These are phyloP conservation scores for Neodiprion virginianus DNA, from an alignment of 1,140 invertebrate species.

Conservation along the genomic window DNA sequence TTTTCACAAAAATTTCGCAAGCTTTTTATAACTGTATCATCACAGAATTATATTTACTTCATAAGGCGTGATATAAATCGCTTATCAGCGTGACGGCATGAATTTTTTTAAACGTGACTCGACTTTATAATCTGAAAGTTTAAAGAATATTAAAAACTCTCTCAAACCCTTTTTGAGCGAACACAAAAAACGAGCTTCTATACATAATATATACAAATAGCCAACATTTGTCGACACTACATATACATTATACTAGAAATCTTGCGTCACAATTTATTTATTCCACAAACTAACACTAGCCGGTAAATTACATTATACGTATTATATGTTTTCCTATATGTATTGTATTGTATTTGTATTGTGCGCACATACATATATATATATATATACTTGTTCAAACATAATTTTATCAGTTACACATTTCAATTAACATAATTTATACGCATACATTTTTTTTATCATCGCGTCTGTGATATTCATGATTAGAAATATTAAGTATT, in stretches of 20 bases:
- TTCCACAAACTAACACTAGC: not conserved
- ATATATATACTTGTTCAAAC: not conserved
- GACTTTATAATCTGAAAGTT: no score
- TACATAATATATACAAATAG: not conserved
- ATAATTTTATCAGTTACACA: not conserved
- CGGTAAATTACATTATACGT: not conserved
- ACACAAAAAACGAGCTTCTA: not conserved
- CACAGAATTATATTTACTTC: no score
- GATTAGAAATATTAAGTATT: conserved; percentile 9
- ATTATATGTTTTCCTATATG: not conserved
- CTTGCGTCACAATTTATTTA: conserved; percentile 2
- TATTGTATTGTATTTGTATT: no score
- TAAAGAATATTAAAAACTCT: no score
- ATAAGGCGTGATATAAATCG: no score
- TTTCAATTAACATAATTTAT: no score
- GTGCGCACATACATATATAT: no score
- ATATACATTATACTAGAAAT: not conserved
- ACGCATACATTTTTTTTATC: conserved; percentile 20
- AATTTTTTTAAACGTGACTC: no score
- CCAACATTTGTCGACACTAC: not conserved
- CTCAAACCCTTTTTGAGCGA: not conserved
- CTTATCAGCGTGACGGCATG: no score
- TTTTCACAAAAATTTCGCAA: no score
- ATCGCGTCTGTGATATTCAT: conserved; percentile 51
- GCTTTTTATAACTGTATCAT: no score